phyloP scores from a whole-genome alignment of 53 echinoderm and acorn worm genomes.

The Henricia sp. region DNA sequence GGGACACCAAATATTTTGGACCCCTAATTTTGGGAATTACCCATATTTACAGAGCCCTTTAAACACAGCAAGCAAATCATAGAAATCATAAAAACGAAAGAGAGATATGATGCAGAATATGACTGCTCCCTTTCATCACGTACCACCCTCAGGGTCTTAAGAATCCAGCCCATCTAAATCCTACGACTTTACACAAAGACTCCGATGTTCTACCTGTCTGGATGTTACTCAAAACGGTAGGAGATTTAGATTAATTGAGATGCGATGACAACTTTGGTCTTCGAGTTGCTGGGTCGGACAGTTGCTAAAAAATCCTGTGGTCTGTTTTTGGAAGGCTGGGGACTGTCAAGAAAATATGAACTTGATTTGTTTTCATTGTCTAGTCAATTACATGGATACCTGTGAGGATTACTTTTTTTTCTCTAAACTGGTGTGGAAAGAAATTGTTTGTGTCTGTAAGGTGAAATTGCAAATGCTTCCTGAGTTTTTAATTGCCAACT shows the following conservation, averaged over 20 bases:
- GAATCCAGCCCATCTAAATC: conserved; percentile 24
- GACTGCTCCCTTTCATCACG: conserved; percentile 37
- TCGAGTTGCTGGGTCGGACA: background rate
- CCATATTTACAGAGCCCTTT: no score
- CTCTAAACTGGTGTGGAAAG: background rate
- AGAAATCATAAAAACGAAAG: background rate
- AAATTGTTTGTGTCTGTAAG: conserved; percentile 41
- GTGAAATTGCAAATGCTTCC: no score
- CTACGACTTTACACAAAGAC: conserved; percentile 8
- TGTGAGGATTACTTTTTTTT: background rate
- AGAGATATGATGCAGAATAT: conserved; percentile 11
- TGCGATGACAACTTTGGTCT: conserved; percentile 38
- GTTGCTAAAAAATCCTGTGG: conserved; percentile 22
- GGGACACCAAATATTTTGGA: no score
- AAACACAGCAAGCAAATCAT: no score
- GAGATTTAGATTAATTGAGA: conserved; percentile 53
- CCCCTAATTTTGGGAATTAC: no score
- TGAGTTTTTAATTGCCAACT: no score
- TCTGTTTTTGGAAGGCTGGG: background rate
- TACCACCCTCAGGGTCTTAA: conserved; percentile 1
- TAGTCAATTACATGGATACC: background rate
- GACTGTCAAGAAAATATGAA: no score
- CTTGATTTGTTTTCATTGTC: no score
- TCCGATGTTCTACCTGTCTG: background rate
- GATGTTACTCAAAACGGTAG: conserved; percentile 2